phyloP scores from a whole-genome alignment of 1,140 invertebrate species.

The Antheraea mylitta region DNA sequence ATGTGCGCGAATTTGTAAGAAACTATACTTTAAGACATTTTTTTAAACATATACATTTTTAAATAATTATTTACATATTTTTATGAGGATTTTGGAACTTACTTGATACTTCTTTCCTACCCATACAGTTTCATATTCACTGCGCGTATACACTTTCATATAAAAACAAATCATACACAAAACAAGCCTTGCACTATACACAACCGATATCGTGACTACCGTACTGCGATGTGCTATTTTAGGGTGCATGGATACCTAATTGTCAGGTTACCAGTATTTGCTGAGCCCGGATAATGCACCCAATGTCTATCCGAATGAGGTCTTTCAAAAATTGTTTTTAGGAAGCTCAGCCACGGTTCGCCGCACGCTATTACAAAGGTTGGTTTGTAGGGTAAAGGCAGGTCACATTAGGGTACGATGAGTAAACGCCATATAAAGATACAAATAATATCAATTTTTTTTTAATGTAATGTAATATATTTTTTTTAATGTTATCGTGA shows the following conservation, averaged over 20 bases:
- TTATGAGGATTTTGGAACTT: background rate
- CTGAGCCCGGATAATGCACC: background rate
- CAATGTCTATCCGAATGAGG: conserved; percentile 9
- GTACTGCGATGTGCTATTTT: conserved; percentile 50
- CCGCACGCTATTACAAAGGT: conserved; percentile 32
- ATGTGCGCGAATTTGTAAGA: too few species aligned
- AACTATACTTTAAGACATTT: too few species aligned
- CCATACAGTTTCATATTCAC: background rate
- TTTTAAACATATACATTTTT: too few species aligned
- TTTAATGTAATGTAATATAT: too few species aligned
- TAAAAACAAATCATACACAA: conserved; percentile 4
- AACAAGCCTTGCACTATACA: conserved; percentile 30
- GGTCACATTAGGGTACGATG: background rate
- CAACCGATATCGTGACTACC: conserved; percentile 35
- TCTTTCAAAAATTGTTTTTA: conserved; percentile 26
- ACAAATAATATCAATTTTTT: background rate
- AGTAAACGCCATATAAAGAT: background rate
- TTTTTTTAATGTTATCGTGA: too few species aligned
- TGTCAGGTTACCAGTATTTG: conserved; percentile 17
- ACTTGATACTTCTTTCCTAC: background rate
- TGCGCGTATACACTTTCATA: conserved; percentile 1
- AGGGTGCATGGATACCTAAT: conserved; percentile 39
- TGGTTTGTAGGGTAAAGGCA: conserved; percentile 28
- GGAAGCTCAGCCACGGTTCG: conserved; percentile 34
- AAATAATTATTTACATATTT: too few species aligned